Evolutionary conservation across 1,140 invertebrate genomes (phyloP).

Genomic region (Zeugodacus cucurbitae): DNA sequence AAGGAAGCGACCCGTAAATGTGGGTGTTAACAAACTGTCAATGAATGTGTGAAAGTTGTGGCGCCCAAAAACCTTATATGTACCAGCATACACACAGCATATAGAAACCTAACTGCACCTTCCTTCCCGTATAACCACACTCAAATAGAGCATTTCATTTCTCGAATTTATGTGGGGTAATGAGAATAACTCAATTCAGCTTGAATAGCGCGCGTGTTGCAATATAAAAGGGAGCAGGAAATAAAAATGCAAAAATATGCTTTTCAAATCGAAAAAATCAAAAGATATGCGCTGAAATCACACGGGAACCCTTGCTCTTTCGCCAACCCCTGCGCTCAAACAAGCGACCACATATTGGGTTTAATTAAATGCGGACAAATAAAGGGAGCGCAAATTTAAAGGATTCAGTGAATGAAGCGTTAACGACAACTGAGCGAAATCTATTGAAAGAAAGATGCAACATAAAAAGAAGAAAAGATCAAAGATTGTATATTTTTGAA

Average conservation of each 20-base stretch:
- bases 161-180: not conserved
- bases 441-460: not conserved
- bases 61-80: no score
- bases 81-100: no score
- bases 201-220: not conserved
- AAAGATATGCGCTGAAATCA: not conserved
- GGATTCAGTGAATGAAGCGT: not conserved
- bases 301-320: not conserved
- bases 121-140: no score
- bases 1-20: not conserved
- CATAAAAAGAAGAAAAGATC: not conserved
- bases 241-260: not conserved
- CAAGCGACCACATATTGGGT: not conserved
- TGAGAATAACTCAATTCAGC: slow-evolving; percentile 8
- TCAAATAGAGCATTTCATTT: not conserved
- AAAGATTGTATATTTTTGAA: not conserved
- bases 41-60: no score
- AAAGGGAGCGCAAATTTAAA: not conserved
- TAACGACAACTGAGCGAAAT: not conserved
- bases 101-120: no score
- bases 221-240: not conserved
- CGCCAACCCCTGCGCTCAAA: not conserved
- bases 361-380: not conserved
- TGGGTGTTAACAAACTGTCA: not conserved
- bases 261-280: not conserved